Conservation (phyloP, 1,140 invertebrate genomes). For the Brachionus asplanchnoidis region DNA sequence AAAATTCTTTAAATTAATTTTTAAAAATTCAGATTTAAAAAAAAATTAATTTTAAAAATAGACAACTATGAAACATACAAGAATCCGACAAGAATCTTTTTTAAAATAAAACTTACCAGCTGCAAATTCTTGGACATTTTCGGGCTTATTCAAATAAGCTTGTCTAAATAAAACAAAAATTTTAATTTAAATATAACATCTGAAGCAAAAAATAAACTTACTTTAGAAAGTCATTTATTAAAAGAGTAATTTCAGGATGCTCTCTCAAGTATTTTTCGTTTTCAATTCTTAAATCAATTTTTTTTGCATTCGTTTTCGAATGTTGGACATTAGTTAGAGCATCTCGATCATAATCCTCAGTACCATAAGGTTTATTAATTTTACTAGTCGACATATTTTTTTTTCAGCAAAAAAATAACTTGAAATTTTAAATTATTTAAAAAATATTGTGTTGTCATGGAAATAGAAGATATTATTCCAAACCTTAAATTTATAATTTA, state of each 20-base stretch:
- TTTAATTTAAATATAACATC: neutral
- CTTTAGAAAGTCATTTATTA: conserved; percentile 40
- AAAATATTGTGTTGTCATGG: neutral
- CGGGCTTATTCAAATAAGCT: conserved; percentile 29
- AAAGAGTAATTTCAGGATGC: conserved; percentile 15
- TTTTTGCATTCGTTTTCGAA: conserved; percentile 23
- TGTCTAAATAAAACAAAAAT: neutral
- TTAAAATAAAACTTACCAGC: conserved; percentile 1
- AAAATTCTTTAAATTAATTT: too few relatives aligned
- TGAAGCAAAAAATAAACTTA: neutral
- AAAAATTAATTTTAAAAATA: neutral
- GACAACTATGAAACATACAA: neutral
- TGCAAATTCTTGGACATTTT: conserved; percentile 14
- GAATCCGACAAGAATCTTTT: neutral
- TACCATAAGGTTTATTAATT: conserved; percentile 14
- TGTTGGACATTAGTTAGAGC: conserved; percentile 24
- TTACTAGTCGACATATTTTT: neutral
- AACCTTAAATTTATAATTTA: neutral
- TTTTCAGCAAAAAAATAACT: neutral
- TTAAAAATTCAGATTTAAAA: too few relatives aligned
- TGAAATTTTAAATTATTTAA: neutral
- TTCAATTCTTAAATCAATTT: conserved; percentile 33
- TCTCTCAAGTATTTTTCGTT: conserved; percentile 32
- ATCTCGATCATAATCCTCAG: conserved; percentile 17
- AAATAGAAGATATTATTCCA: neutral